Percentiles rank a stretch among this genome's conserved stretches.
These are phyloP conservation scores for Lasioglossum figueresi DNA, from an alignment of 2,888 invertebrate species.

Conservation along the genomic window DNA sequence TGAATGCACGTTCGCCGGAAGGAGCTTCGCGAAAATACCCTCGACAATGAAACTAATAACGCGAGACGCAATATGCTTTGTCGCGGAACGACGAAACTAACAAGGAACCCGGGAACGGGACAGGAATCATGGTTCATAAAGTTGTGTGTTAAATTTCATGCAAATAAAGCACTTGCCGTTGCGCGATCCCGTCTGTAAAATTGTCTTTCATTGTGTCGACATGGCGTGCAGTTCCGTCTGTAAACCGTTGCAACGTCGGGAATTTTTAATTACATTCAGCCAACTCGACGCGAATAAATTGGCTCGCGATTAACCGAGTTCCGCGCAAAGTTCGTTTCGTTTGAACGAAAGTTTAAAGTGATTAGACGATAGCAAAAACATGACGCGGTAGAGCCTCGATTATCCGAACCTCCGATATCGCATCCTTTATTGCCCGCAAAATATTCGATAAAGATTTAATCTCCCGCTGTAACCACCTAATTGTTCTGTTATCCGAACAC, in stretches of 20 bases:
- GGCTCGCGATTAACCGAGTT: neutral
- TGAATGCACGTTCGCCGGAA: constrained; percentile 53
- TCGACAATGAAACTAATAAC: constrained; percentile 73
- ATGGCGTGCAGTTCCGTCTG: neutral
- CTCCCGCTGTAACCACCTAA: too few species aligned
- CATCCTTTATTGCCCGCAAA: neutral
- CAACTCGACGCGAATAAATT: neutral
- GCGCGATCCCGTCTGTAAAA: neutral
- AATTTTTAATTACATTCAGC: neutral
- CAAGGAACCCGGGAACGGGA: constrained; percentile 6
- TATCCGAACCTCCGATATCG: too few species aligned
- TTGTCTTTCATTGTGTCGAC: neutral
- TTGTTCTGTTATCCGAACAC: too few species aligned
- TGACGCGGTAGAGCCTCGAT: too few species aligned
- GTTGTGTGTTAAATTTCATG: constrained; percentile 27
- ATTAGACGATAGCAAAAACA: neutral
- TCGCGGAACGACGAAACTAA: constrained; percentile 28
- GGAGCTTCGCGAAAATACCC: constrained; percentile 68
- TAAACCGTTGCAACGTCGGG: neutral
- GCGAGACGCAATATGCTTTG: constrained; percentile 69
- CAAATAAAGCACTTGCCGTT: constrained; percentile 19
- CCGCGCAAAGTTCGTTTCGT: neutral
- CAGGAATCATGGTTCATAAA: constrained; percentile 25
- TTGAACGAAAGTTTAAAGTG: neutral
- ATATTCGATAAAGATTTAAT: too few species aligned